Percentiles rank a stretch among this genome's conserved stretches.
Evolutionary conservation across 1,140 invertebrate genomes (phyloP).

Genomic region (Meloidogyne exigua): DNA sequence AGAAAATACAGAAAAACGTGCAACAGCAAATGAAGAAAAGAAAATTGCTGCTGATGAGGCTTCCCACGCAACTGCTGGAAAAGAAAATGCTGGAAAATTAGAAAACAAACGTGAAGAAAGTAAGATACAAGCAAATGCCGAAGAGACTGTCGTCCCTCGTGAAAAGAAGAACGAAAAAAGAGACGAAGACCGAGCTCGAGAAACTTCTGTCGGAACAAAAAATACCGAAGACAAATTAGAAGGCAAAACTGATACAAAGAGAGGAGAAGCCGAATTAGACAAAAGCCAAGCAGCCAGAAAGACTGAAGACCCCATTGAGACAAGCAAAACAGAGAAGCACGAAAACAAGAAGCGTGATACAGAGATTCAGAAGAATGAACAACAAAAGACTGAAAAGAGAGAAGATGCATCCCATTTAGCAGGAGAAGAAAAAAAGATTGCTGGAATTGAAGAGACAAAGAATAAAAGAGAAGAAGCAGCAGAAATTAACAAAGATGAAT

Average conservation of each 20-base stretch:
- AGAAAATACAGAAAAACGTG: not conserved
- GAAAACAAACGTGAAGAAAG: not conserved
- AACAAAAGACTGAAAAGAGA: not conserved
- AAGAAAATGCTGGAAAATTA: not conserved
- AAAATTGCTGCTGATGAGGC: not conserved
- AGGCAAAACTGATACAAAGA: conserved; percentile 7
- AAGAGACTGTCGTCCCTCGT: not conserved
- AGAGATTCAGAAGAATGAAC: conserved; percentile 7
- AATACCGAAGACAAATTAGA: conserved; percentile 1
- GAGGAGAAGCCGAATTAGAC: not conserved
- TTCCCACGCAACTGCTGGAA: not conserved
- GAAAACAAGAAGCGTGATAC: not conserved
- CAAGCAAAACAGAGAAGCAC: conserved; percentile 1
- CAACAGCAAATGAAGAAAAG: not conserved
- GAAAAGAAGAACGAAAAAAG: conserved; percentile 7
- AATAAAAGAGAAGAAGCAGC: not conserved
- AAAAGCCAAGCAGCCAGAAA: not conserved
- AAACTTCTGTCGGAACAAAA: not conserved
- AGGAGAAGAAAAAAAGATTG: conserved; percentile 3
- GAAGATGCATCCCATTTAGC: conserved; percentile 6
- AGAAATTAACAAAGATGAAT: not conserved
- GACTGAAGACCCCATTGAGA: not conserved
- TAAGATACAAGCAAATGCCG: not conserved
- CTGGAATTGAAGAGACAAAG: not conserved
- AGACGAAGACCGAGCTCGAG: not conserved